Evolutionary conservation across 2,797 vertebrate genomes (phyloP).

Genomic region (Coccyzus lansbergi): DNA sequence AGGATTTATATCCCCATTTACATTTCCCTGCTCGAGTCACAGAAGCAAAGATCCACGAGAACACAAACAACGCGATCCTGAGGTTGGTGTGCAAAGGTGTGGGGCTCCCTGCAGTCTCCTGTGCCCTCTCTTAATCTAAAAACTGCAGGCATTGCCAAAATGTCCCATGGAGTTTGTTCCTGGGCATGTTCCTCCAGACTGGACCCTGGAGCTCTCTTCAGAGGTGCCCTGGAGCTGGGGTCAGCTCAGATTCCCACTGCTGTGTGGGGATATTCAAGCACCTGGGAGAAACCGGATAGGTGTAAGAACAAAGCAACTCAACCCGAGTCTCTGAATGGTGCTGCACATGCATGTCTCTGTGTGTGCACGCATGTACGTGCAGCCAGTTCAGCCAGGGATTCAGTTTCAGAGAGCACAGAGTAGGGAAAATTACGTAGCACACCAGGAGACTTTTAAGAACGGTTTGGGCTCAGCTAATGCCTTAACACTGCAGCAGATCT

Average conservation of each 20-base stretch:
- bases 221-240: rapidly evolving
- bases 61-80: rapidly evolving
- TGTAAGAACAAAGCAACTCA: not conserved
- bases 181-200: not conserved
- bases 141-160: not conserved
- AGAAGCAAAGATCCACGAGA: not conserved
- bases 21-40: not conserved
- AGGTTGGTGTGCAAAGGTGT: not conserved
- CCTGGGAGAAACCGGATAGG: not conserved
- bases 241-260: not conserved
- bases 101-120: not conserved
- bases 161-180: not conserved
- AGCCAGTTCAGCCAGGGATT: not conserved
- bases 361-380: not conserved
- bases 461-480: not conserved
- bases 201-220: not conserved
- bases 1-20: not conserved
- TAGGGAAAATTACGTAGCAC: not conserved
- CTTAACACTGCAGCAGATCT: not conserved
- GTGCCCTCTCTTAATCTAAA: not conserved
- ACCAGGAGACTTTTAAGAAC: slow-evolving; percentile 29
- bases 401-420: not conserved
- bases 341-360: not conserved
- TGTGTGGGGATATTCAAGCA: not conserved
- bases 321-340: not conserved